Conservation (phyloP, 2,888 invertebrate genomes). For the Pyrrhosoma nymphula region DNA sequence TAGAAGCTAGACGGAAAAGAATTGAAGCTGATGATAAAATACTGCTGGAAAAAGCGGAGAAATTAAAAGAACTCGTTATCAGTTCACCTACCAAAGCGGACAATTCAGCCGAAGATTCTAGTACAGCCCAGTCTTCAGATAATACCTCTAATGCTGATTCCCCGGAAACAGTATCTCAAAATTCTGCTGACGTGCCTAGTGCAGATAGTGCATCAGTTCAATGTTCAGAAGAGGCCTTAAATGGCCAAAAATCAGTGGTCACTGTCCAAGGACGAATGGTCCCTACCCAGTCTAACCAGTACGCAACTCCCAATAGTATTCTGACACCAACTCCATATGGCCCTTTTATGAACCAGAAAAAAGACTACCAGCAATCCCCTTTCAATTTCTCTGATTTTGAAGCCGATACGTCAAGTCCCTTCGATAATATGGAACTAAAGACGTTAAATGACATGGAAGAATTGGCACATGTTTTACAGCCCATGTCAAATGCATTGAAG, state of each 20-base stretch:
- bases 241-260: slow-evolving; percentile 5
- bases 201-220: background rate
- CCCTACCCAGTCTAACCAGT: slow-evolving; percentile 45
- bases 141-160: background rate
- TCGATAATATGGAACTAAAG: slow-evolving; percentile 95
- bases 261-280: slow-evolving; percentile 38
- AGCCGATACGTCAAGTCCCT: slow-evolving; percentile 94
- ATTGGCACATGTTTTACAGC: slow-evolving; percentile 86
- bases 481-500: slow-evolving; percentile 67
- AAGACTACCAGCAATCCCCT: slow-evolving; percentile 68
- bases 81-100: slow-evolving; percentile 80
- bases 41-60: slow-evolving; percentile 82
- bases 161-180: background rate
- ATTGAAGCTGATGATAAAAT: slow-evolving; percentile 81
- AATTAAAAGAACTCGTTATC: slow-evolving; percentile 83
- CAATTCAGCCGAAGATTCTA: slow-evolving; percentile 79
- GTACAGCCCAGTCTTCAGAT: slow-evolving; percentile 54
- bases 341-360: slow-evolving; percentile 31
- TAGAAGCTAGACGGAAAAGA: slow-evolving; percentile 82
- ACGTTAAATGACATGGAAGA: slow-evolving; percentile 96
- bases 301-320: slow-evolving; percentile 67
- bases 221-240: background rate
- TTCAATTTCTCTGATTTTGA: slow-evolving; percentile 89
- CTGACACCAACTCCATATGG: slow-evolving; percentile 71
- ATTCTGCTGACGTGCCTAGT: background rate